Evolutionary conservation across 2,113 vertebrate genomes (phyloP), one percentile per base, ranked within the genome.

Genomic region (Chaetorhynchus papuensis): DNA sequence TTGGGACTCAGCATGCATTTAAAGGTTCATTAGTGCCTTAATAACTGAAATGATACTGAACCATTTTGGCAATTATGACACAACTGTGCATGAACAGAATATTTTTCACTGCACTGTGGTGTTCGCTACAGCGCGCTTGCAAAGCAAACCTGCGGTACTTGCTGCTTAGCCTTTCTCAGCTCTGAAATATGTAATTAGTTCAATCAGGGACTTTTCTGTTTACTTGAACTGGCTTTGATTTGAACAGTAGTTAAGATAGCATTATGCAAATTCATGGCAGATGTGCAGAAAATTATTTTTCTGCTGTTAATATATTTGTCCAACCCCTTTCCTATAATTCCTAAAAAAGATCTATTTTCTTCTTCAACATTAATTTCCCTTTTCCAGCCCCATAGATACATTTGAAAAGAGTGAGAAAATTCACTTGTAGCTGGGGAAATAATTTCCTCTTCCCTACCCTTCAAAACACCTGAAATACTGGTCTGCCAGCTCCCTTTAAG

Each of bases 1-100:
- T 0, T 92, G 52, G 49, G 41, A 92, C 80, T 91, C 53, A 4
- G 44, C 56, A 76, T 52, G 69, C 5, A 0, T 96, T 90, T 89
- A 82, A 95, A 76, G 26, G 69, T 91, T 94, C 91, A 82, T 89
- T 94, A 94, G 77, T 75, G 57, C 49, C 57, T 90, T 95, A 95
- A 90, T 88, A 96, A 93, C 59, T 83, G 35, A 96, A 95, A 93
- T 75, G 41, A 87, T 83, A 61, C 59, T 21, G 33, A 96, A 63
- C 49, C 47, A 90, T 96, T 96, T 94, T 83, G 80, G 68, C 71
- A 96, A 90, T 96, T 94, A 95, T 90, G 81, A 81, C 75, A 91
- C 30, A 93, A 83, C 44, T 1, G 3, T 83, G 37, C 86, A 83
- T 83, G 88, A 92, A 64, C 35, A 70, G 89, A 95, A 94, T 96